Evolutionary conservation across 2,888 invertebrate genomes (phyloP).

Genomic region (Abrostola triplasia): DNA sequence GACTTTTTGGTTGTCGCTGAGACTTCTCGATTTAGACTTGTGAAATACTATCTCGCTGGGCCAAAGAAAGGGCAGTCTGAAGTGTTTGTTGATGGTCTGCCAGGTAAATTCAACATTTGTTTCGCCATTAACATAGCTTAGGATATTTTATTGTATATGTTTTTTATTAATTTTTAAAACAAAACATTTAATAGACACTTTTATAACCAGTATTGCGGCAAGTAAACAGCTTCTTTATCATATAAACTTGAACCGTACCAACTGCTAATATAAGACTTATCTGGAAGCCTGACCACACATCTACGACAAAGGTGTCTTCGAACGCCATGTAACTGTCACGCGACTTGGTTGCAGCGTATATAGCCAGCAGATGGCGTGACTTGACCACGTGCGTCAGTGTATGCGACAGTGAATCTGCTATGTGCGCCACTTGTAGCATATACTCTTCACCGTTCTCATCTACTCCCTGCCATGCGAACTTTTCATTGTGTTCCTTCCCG

Average conservation of each 20-base stretch:
- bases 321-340: conserved; percentile 94
- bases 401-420: conserved; percentile 90
- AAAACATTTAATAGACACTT: conserved; percentile 25
- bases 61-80: conserved; percentile 93
- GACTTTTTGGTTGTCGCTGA: conserved; percentile 95
- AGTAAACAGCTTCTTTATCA: conserved; percentile 90
- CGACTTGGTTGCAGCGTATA: conserved; percentile 92
- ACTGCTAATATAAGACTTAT: conserved; percentile 92
- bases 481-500: conserved; percentile 72
- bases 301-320: conserved; percentile 93
- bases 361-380: conserved; percentile 90
- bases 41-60: conserved; percentile 94
- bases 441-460: conserved; percentile 69
- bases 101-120: conserved; percentile 82
- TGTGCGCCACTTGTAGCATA: conserved; percentile 83
- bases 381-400: conserved; percentile 90
- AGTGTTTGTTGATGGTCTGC: conserved; percentile 94
- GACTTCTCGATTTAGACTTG: conserved; percentile 89
- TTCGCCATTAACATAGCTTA: background rate
- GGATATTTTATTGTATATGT: background rate
- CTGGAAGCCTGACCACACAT: conserved; percentile 93
- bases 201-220: conserved; percentile 35
- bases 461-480: conserved; percentile 75
- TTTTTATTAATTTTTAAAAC: background rate
- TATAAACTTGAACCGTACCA: conserved; percentile 92